Base-by-base conservation (phyloP, 1,140 invertebrate genomes). In the Zaprionus vittiger region DNA sequence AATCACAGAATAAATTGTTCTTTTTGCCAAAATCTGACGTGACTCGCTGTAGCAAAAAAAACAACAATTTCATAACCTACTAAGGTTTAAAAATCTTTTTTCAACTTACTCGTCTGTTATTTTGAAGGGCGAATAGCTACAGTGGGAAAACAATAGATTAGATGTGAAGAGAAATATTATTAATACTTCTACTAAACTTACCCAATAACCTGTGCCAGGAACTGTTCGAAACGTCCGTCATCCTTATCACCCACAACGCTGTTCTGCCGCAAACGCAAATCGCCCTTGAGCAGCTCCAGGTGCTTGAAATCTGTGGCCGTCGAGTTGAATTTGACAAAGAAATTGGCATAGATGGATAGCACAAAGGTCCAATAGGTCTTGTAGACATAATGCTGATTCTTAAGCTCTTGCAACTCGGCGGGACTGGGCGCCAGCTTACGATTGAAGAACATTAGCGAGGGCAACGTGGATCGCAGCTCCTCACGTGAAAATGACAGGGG, bases 281-380 rank as follows among this genome's bases (percentile, higher is more conserved):
- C 91, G 4, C 80, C 90, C 54, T 91, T 91, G 22, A 74, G 52
- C 26, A 92, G 61, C 72, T 91, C 91, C n/a, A 92, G 75, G 56
- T 85, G 66, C 15, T 63, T 76, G 15, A 91, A 80, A 52, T 91
- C 84, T 9, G 89, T 83, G 17, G 79, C 63, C 55, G 68, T 77
- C 22, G 82, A 84, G 59, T 89, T 90, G 61, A 83, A 91, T 49
- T 92, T 90, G 31, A 91, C 84, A 69, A 92, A 92, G 73, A 92
- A 92, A 60, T 83, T 91, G 55, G 91, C 91, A 78, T 92, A 92
- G 52, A 92, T 83, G 64, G 91, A 92, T 2, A 92, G 73, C 17
- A 91, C 84, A 72, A 92, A 92, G 17, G 91, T 92, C 91, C 91
- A 92, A 41, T 92, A 92, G 60, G 86, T 92, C 81, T 92, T 92